Evolutionary conservation across 1,140 invertebrate genomes (phyloP).

Genomic region (Drosophila erecta): DNA sequence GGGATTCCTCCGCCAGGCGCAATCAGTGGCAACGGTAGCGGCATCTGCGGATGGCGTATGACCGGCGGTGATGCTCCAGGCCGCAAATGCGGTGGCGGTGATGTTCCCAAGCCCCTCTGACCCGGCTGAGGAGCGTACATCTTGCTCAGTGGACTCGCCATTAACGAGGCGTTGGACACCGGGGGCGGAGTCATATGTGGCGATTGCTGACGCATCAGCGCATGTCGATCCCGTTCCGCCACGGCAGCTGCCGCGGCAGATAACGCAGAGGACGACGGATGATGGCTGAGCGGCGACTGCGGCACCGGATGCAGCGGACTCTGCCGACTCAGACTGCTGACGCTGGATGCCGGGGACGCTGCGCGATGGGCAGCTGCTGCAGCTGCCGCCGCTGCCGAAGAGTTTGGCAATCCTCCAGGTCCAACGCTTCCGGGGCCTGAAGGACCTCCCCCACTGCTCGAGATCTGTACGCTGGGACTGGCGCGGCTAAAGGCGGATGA

Average conservation of each 20-base stretch:
- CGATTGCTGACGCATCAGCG: slow-evolving; percentile 83
- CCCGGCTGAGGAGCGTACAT: slow-evolving; percentile 82
- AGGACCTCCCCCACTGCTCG: slow-evolving; percentile 41
- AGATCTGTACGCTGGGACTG: slow-evolving; percentile 82
- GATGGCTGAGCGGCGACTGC: slow-evolving; percentile 78
- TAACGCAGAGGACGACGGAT: slow-evolving; percentile 77
- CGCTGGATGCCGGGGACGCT: slow-evolving; percentile 76
- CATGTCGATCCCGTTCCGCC: slow-evolving; percentile 83
- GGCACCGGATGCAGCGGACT: slow-evolving; percentile 82
- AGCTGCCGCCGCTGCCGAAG: slow-evolving; percentile 62
- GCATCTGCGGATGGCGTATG: slow-evolving; percentile 84
- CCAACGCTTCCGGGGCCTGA: slow-evolving; percentile 58
- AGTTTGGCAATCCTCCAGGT: slow-evolving; percentile 56
- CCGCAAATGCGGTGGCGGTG: slow-evolving; percentile 83
- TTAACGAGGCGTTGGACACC: slow-evolving; percentile 84
- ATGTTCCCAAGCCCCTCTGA: slow-evolving; percentile 78
- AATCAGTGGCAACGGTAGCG: slow-evolving; percentile 78
- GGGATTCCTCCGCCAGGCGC: slow-evolving; percentile 77
- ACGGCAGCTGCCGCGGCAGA: slow-evolving; percentile 79
- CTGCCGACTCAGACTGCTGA: slow-evolving; percentile 78
- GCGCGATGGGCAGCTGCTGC: slow-evolving; percentile 76
- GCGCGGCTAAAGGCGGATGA: slow-evolving; percentile 84
- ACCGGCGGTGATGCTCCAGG: slow-evolving; percentile 84
- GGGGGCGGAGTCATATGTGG: slow-evolving; percentile 84
- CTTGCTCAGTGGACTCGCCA: slow-evolving; percentile 84